These are phyloP conservation scores for Lota lota DNA, from an alignment of 2,113 vertebrate genomes.

Conservation along the genomic window DNA sequence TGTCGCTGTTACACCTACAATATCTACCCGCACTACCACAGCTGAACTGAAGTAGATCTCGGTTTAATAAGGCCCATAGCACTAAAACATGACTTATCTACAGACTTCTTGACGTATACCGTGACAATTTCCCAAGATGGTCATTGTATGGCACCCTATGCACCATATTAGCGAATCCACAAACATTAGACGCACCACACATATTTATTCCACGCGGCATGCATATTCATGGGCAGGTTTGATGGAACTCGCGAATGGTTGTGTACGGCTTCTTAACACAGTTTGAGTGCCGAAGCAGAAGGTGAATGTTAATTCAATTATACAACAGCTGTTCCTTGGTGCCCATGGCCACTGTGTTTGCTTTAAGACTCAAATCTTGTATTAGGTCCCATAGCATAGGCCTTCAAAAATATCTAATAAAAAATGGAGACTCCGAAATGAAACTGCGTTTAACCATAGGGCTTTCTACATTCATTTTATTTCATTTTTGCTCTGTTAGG, in stretches of 20 bases:
- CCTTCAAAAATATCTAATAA: slow-evolving; percentile 34
- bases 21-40: slow-evolving; percentile 3
- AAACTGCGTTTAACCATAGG: slow-evolving; percentile 62
- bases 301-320: slow-evolving; percentile 77
- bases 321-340: slow-evolving; percentile 73
- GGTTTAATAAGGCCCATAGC: not conserved
- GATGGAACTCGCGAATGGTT: slow-evolving; percentile 67
- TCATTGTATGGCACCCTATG: slow-evolving; percentile 50
- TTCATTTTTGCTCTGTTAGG: slow-evolving; percentile 39
- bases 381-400: slow-evolving; percentile 64
- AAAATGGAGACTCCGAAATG: slow-evolving; percentile 54
- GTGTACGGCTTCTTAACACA: slow-evolving; percentile 60
- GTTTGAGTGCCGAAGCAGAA: slow-evolving; percentile 70
- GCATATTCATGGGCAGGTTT: slow-evolving; percentile 69
- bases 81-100: slow-evolving; percentile 38
- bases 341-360: slow-evolving; percentile 68
- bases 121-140: slow-evolving; percentile 41
- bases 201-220: slow-evolving; percentile 55
- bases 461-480: slow-evolving; percentile 62
- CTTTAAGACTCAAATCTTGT: slow-evolving; percentile 70
- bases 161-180: slow-evolving; percentile 51
- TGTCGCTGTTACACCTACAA: slow-evolving; percentile 55
- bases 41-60: slow-evolving; percentile 17
- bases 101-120: slow-evolving; percentile 32
- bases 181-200: slow-evolving; percentile 49